Base-by-base conservation (phyloP, 2,113 vertebrate species). In the Epinephelus moara region DNA sequence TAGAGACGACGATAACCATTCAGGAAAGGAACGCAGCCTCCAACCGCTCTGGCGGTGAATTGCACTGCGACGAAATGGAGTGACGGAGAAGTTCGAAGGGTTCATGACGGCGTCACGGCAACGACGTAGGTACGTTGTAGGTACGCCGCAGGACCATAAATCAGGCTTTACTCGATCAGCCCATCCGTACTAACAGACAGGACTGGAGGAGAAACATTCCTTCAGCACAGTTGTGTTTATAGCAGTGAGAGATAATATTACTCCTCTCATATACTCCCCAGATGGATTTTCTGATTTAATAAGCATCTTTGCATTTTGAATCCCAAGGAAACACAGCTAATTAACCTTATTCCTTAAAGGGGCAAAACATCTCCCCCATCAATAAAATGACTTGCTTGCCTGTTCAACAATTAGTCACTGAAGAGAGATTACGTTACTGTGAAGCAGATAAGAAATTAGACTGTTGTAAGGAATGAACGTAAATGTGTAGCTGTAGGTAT, bases 311-410 rank as follows among this genome's bases (percentile, higher is more conserved):
- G 88, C 85, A 62, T 79, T 87, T 87, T 85, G 83, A 93, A 83
- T 95, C 94, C 94, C 94, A 91, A 30, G 72, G 94, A 94, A 94
- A 95, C 94, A 84, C 70, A 91, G 91, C 93, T 94, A 92, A 95
- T 95, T 95, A 96, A 94, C 95, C 95, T 94, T 93, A 89, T 92
- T 94, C 91, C 91, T 90, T 91, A 82, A 89, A 93, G 92, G 87
- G 85, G 70, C 85, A 79, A 82, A 89, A 75, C 89, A 86, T 89
- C 87, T 90, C 91, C 88, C 91, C 81, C 75, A 91, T 92, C 93
- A 93, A 93, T 93, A 93, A 92, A 90, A 92, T 71, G 15, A 70
- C 83, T 76, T 37, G 81, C 75, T 80, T 88, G 88, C 68, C 82
- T 86, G 73, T 81, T 84, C 85, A 85, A 88, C 88, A 91, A 85